A percentile compares a stretch with the other conserved stretches of the same genome.
phyloP scores from a whole-genome alignment of 2,888 invertebrate genomes.

The Sarcophaga rosellei region DNA sequence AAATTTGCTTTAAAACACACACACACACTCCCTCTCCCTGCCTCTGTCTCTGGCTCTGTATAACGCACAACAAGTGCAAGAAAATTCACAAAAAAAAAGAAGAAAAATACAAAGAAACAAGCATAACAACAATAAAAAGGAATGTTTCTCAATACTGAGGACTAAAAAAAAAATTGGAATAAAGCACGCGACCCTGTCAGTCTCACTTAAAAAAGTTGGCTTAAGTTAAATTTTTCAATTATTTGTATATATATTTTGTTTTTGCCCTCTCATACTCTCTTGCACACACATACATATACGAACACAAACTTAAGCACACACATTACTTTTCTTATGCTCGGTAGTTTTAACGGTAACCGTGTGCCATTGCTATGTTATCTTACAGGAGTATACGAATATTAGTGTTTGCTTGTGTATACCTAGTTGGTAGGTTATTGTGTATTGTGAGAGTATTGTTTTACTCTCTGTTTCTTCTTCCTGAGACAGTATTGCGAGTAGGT shows the following conservation, averaged over 20 bases:
- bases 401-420: too few species aligned
- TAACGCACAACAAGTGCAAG: constrained; percentile 33
- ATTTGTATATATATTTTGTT: constrained; percentile 44
- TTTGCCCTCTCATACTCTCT: background rate
- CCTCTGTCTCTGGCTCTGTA: background rate
- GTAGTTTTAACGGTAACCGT: background rate
- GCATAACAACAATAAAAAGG: too few species aligned
- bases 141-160: constrained; percentile 19
- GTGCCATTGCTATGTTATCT: too few species aligned
- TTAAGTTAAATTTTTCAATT: constrained; percentile 66
- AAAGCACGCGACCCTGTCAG: constrained; percentile 66
- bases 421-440: too few species aligned
- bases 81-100: constrained; percentile 6
- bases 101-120: too few species aligned
- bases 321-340: background rate
- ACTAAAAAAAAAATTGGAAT: constrained; percentile 21
- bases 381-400: too few species aligned
- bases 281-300: constrained; percentile 9
- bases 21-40: background rate
- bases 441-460: too few species aligned
- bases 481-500: too few species aligned
- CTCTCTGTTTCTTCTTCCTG: too few species aligned
- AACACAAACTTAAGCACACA: background rate
- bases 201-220: constrained; percentile 66
- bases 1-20: constrained; percentile 37